These are phyloP conservation scores for Mesochorus sp. DNA, from an alignment of 2,888 invertebrate genomes.

Conservation along the genomic window DNA sequence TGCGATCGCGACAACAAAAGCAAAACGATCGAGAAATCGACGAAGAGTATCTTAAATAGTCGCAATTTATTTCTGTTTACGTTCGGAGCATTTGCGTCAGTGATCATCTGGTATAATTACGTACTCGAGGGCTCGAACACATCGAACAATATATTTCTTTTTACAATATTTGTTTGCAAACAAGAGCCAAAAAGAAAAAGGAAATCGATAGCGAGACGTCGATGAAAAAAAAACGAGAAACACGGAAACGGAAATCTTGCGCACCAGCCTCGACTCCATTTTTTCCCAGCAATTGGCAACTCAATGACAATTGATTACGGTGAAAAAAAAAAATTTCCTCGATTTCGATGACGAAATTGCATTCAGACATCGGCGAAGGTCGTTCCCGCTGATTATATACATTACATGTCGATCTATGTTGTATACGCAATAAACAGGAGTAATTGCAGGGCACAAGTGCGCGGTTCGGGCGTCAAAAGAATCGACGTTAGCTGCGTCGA, in stretches of 20 bases:
- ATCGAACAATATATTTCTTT: no score
- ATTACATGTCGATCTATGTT: not conserved
- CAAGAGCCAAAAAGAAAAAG: conserved; percentile 23
- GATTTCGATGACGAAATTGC: not conserved
- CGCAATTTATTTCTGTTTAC: conserved; percentile 51
- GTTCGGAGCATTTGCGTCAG: conserved; percentile 48
- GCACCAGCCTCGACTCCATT: no score
- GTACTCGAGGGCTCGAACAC: no score
- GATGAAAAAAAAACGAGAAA: not conserved
- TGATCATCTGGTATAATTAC: conserved; percentile 53
- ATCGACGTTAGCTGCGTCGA: not conserved
- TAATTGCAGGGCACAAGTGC: conserved; percentile 1
- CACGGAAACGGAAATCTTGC: no score
- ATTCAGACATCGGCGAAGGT: conserved; percentile 10
- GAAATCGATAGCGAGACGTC: not conserved
- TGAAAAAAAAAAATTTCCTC: not conserved
- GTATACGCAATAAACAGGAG: not conserved
- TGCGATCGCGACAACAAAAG: no score
- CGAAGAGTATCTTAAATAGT: no score
- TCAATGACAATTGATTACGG: no score
- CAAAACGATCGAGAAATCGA: no score
- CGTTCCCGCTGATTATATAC: not conserved
- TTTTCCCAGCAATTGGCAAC: no score
- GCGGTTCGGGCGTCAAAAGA: conserved; percentile 8
- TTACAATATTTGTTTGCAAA: no score